Evolutionary conservation across 2,113 vertebrate genomes (phyloP).

Genomic region (Aspidoscelis tigris): DNA sequence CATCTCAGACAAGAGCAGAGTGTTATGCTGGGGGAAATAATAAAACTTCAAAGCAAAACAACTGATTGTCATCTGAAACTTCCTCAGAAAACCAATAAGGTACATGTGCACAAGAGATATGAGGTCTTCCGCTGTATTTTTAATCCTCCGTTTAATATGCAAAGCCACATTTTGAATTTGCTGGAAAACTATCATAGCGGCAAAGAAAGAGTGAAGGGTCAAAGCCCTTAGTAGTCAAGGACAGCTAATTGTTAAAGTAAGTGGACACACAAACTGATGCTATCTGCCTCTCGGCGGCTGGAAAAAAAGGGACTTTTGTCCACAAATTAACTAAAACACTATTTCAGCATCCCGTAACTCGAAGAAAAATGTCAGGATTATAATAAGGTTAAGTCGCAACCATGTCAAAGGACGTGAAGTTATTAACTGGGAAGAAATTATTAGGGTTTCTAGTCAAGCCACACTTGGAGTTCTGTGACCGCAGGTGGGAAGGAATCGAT

Average conservation of each 20-base stretch:
- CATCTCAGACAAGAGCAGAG: neutral
- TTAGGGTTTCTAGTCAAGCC: neutral
- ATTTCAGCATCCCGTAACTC: neutral
- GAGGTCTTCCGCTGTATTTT: neutral
- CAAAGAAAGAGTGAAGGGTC: neutral
- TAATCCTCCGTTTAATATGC: neutral
- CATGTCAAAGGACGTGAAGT: too few relatives aligned
- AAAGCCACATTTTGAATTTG: neutral
- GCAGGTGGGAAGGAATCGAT: too few relatives aligned
- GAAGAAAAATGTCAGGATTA: neutral
- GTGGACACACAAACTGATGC: neutral
- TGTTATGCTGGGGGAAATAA: neutral
- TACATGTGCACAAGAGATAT: neutral
- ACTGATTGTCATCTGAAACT: neutral
- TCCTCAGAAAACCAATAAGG: conserved; percentile 7
- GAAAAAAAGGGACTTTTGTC: neutral
- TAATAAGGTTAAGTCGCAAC: neutral
- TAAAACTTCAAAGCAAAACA: conserved; percentile 9
- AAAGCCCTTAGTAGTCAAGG: too few relatives aligned
- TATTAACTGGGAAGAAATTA: neutral
- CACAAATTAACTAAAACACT: neutral
- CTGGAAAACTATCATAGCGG: neutral
- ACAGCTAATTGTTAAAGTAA: neutral
- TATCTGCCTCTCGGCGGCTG: too few relatives aligned
- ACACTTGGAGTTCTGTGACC: neutral